Percentiles rank a stretch among this genome's conserved stretches.
Conservation (phyloP, 1,140 invertebrate genomes). For the Drosophila chauvacae region DNA sequence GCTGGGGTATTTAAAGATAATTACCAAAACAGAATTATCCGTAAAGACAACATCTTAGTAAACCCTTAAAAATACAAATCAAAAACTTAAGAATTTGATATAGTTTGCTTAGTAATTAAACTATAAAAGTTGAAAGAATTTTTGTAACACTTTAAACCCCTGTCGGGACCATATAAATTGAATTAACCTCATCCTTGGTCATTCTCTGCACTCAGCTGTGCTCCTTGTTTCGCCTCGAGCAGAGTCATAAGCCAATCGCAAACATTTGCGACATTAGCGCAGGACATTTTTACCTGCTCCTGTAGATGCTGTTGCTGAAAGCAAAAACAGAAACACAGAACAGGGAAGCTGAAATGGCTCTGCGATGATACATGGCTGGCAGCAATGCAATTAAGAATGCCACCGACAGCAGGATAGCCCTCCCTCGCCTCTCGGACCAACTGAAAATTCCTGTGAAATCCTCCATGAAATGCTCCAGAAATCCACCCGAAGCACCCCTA, state of each 20-base stretch:
- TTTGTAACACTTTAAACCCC: neutral
- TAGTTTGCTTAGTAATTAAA: neutral
- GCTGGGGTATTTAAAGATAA: neutral
- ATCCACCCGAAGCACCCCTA: neutral
- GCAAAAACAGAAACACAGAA: neutral
- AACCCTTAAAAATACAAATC: neutral
- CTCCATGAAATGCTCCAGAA: constrained; percentile 13
- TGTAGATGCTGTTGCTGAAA: constrained; percentile 2
- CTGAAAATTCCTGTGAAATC: constrained; percentile 4
- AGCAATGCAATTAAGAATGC: constrained; percentile 73
- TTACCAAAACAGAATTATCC: neutral
- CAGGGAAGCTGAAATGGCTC: constrained; percentile 46
- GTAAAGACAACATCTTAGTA: neutral
- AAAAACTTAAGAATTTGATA: neutral
- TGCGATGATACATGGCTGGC: constrained; percentile 72
- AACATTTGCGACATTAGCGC: constrained; percentile 58
- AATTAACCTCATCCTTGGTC: constrained; percentile 16
- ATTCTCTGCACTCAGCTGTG: constrained; percentile 7
- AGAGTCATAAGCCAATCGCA: constrained; percentile 34
- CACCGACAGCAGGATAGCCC: constrained; percentile 18
- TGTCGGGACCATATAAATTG: neutral
- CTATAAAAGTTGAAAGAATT: neutral
- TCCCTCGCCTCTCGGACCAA: neutral
- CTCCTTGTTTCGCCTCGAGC: constrained; percentile 8
- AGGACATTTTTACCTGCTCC: constrained; percentile 54